These are phyloP conservation scores for Crossaster papposus DNA, from an alignment of 53 echinoderm and acorn worm genomes.

Conservation along the genomic window DNA sequence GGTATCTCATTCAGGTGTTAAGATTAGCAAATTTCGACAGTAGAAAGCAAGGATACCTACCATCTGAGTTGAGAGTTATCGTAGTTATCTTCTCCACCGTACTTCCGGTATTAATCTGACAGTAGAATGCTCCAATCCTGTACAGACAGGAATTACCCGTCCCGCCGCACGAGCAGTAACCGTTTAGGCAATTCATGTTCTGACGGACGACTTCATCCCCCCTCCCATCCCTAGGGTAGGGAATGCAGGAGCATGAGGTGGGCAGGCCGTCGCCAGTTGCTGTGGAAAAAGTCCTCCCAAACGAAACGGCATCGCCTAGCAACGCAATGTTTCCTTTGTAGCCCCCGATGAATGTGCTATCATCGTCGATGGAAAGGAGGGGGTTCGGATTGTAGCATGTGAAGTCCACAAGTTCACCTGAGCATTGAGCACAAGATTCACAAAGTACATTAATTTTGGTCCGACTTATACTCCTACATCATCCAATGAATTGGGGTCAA, in stretches of 20 bases:
- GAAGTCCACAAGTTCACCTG: slow-evolving; percentile 57
- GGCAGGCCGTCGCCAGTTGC: slow-evolving; percentile 20
- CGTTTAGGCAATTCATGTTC: slow-evolving; percentile 16
- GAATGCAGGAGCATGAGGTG: neutral
- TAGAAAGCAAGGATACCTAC: too few species aligned
- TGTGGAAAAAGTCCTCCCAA: slow-evolving; percentile 14
- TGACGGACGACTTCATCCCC: neutral
- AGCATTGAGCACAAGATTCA: neutral
- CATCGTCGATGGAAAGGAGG: neutral
- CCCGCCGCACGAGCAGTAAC: slow-evolving; percentile 11
- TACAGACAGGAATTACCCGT: slow-evolving; percentile 5
- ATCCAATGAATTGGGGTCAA: too few species aligned
- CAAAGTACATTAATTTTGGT: too few species aligned
- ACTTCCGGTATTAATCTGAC: slow-evolving; percentile 23
- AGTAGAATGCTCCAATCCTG: slow-evolving; percentile 57
- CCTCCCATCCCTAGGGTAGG: too few species aligned
- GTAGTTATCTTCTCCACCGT: slow-evolving; percentile 44
- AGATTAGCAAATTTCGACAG: too few species aligned
- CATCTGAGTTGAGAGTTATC: too few species aligned
- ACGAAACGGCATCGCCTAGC: slow-evolving; percentile 7
- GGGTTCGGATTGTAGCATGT: slow-evolving; percentile 36
- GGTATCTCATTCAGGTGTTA: too few species aligned
- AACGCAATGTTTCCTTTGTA: slow-evolving; percentile 30
- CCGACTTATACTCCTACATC: too few species aligned
- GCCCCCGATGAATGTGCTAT: slow-evolving; percentile 28